A percentile compares a stretch with the other conserved stretches of the same genome.
These are phyloP conservation scores for Xyrauchen texanus DNA, from an alignment of 2,113 vertebrate species.

Conservation along the genomic window DNA sequence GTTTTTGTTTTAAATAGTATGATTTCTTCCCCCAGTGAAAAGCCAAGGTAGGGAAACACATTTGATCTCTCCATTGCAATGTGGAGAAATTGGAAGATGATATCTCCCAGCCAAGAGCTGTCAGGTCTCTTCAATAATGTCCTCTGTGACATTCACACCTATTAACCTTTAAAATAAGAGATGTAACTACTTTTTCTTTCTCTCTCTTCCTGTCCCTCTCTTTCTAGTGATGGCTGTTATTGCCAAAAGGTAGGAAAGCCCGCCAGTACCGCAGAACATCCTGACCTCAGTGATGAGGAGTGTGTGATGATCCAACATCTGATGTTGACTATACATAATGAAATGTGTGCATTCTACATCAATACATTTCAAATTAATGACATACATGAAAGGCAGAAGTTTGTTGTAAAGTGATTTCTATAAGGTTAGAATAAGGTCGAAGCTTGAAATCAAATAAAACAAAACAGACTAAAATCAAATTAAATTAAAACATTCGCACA, in stretches of 20 bases:
- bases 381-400: too few species aligned
- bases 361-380: too few species aligned
- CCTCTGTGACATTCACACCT: constrained; percentile 23
- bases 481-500: too few species aligned
- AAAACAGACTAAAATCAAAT: too few species aligned
- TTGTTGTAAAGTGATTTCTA: too few species aligned
- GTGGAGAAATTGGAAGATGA: constrained; percentile 36
- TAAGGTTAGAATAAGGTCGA: too few species aligned
- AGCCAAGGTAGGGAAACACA: neutral
- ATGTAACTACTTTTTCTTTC: constrained; percentile 33
- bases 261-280: neutral
- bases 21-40: neutral
- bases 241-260: neutral
- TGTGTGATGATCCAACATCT: neutral
- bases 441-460: too few species aligned
- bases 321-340: too few species aligned
- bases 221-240: constrained; percentile 24
- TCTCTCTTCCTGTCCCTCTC: neutral
- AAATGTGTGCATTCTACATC: too few species aligned
- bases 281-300: constrained; percentile 33
- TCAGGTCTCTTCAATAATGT: constrained; percentile 16
- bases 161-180: constrained; percentile 50
- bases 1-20: constrained; percentile 5
- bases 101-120: neutral
- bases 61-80: constrained; percentile 24